Conservation (phyloP, 2,888 invertebrate genomes). For the Keiferia lycopersicella region DNA sequence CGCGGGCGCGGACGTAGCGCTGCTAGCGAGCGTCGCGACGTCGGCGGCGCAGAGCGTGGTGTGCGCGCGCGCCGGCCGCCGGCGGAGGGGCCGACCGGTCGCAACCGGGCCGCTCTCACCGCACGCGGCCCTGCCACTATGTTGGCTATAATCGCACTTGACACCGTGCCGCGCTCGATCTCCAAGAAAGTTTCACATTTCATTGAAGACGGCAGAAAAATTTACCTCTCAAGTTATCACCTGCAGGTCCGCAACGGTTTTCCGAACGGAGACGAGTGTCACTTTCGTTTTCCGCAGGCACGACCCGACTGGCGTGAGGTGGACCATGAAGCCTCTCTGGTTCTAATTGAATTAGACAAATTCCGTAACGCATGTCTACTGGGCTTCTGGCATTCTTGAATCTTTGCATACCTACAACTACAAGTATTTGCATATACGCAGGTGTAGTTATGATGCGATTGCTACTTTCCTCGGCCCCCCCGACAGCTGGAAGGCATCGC, state of each 20-base stretch:
- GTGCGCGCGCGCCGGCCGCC: slow-evolving; percentile 69
- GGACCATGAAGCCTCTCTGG: slow-evolving; percentile 52
- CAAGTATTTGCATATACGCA: slow-evolving; percentile 27
- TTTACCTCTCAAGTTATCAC: slow-evolving; percentile 34
- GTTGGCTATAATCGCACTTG: slow-evolving; percentile 76
- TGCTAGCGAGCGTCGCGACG: slow-evolving; percentile 75
- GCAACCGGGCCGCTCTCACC: slow-evolving; percentile 69
- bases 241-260: slow-evolving; percentile 30
- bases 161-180: slow-evolving; percentile 72
- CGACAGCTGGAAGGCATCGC: slow-evolving; percentile 35
- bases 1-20: slow-evolving; percentile 67
- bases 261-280: slow-evolving; percentile 32
- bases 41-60: slow-evolving; percentile 73
- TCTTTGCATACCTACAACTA: slow-evolving; percentile 34
- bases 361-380: slow-evolving; percentile 54
- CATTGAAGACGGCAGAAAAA: slow-evolving; percentile 55
- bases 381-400: slow-evolving; percentile 50
- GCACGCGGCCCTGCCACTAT: slow-evolving; percentile 55
- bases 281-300: slow-evolving; percentile 38
- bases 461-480: slow-evolving; percentile 37
- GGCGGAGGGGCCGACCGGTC: slow-evolving; percentile 80
- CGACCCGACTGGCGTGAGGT: slow-evolving; percentile 39
- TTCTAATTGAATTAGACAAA: slow-evolving; percentile 70
- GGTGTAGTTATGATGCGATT: slow-evolving; percentile 33
- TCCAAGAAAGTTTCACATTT: slow-evolving; percentile 78